phyloP scores from a whole-genome alignment of 2,797 vertebrate genomes.

The Pangasius djambal region DNA sequence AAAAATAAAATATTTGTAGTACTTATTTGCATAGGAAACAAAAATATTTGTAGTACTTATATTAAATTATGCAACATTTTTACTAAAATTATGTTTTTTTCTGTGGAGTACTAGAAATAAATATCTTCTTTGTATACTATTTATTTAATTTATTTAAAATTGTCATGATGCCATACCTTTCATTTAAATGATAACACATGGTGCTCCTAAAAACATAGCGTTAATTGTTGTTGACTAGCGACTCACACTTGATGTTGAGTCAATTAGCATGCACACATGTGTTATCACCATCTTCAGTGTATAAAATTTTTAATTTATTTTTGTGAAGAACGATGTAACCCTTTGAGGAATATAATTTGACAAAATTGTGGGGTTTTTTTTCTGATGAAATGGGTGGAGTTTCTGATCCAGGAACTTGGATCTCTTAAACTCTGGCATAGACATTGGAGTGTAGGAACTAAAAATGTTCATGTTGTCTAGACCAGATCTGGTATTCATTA shows the following conservation, averaged over 20 bases:
- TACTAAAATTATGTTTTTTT: background rate
- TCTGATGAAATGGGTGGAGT: background rate
- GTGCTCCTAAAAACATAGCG: slow-evolving; percentile 13
- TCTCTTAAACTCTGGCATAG: slow-evolving; percentile 16
- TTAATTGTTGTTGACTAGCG: slow-evolving; percentile 38
- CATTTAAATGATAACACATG: slow-evolving; percentile 13
- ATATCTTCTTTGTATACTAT: background rate
- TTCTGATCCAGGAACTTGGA: background rate
- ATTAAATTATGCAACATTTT: background rate
- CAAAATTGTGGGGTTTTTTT: background rate
- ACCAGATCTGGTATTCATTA: slow-evolving; percentile 56
- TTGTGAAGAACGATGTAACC: background rate
- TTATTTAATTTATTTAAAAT: background rate
- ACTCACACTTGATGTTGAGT: slow-evolving; percentile 34
- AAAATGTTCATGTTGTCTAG: slow-evolving; percentile 36
- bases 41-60: background rate
- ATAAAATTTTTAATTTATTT: slow-evolving; percentile 19
- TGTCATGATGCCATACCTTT: slow-evolving; percentile 4
- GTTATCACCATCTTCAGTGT: background rate
- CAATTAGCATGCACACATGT: slow-evolving; percentile 31
- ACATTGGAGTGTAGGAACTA: slow-evolving; percentile 14
- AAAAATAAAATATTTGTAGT: background rate
- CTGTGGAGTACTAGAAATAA: background rate
- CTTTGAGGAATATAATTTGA: background rate
- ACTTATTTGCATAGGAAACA: background rate